Evolutionary conservation across 2,113 vertebrate species (phyloP).

Genomic region (Oncorhynchus masou): DNA sequence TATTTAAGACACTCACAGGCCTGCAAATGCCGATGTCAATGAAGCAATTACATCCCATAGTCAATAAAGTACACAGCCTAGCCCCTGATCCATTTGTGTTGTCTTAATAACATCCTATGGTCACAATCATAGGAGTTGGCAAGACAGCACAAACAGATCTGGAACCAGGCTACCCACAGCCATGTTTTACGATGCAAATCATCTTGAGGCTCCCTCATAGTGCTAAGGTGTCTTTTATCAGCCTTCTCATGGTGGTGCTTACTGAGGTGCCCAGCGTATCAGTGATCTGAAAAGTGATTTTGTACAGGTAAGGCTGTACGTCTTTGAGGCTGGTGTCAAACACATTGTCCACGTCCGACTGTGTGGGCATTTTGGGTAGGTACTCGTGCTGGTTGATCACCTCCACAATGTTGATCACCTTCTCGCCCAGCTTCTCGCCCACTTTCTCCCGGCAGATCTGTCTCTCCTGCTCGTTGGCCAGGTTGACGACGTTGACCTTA

Average conservation of each 20-base stretch:
- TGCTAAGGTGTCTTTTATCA: slow-evolving; percentile 96
- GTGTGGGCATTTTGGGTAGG: slow-evolving; percentile 98
- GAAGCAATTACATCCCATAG: neutral
- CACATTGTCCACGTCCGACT: slow-evolving; percentile 97
- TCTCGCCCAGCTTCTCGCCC: slow-evolving; percentile 95
- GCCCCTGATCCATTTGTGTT: too few species aligned
- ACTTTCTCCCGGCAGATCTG: slow-evolving; percentile 98
- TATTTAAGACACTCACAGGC: neutral
- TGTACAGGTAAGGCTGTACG: slow-evolving; percentile 96
- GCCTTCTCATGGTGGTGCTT: slow-evolving; percentile 95
- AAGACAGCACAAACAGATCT: too few species aligned
- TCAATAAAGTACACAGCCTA: neutral
- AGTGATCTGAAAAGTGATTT: slow-evolving; percentile 96
- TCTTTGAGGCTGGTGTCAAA: slow-evolving; percentile 95
- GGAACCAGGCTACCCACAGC: neutral
- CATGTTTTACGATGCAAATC: neutral
- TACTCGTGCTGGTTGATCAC: slow-evolving; percentile 98
- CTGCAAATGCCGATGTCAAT: neutral
- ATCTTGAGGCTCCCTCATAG: slow-evolving; percentile 66
- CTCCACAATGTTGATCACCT: slow-evolving; percentile 95
- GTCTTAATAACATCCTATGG: too few species aligned
- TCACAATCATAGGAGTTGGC: too few species aligned
- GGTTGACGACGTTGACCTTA: slow-evolving; percentile 92
- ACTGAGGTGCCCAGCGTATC: slow-evolving; percentile 92
- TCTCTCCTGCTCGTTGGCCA: slow-evolving; percentile 95